Conservation (phyloP, 1,140 invertebrate genomes). For the Halyomorpha halys region DNA sequence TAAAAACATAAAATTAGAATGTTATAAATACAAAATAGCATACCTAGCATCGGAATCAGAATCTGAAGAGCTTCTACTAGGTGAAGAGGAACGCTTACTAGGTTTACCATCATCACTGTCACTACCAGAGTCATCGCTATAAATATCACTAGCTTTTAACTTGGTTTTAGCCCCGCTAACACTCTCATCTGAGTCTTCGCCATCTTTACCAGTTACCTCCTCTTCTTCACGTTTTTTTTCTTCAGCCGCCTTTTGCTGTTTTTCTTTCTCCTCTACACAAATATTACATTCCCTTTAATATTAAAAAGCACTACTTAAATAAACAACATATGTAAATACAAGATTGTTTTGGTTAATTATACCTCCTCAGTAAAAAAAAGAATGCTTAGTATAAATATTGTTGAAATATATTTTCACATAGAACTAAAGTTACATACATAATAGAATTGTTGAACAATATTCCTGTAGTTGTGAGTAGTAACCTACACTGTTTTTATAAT, state of each 20-base stretch:
- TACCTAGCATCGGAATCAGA: slow-evolving; percentile 41
- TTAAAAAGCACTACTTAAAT: too few species aligned
- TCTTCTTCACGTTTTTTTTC: slow-evolving; percentile 43
- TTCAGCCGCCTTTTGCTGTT: slow-evolving; percentile 42
- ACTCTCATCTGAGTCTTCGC: slow-evolving; percentile 40
- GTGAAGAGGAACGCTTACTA: slow-evolving; percentile 31
- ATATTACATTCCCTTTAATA: neutral
- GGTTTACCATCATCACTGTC: slow-evolving; percentile 44
- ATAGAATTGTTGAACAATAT: too few species aligned
- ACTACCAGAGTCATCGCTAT: slow-evolving; percentile 87
- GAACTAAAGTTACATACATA: too few species aligned
- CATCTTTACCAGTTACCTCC: slow-evolving; percentile 45
- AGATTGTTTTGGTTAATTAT: too few species aligned
- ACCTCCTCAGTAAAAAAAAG: too few species aligned
- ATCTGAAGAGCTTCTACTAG: slow-evolving; percentile 36
- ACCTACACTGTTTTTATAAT: too few species aligned
- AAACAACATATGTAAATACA: too few species aligned
- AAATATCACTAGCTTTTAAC: slow-evolving; percentile 87
- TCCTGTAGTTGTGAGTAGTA: too few species aligned
- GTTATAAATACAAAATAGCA: neutral
- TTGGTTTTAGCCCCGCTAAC: slow-evolving; percentile 45
- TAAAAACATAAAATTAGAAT: too few species aligned
- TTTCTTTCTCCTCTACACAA: slow-evolving; percentile 44
- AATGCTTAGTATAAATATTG: too few species aligned
- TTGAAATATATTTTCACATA: too few species aligned